Evolutionary conservation across 92 coral and sea anemone species (phyloP), one percentile per base, ranked within the genome.

Genomic region (Epizoanthus scotinus): DNA sequence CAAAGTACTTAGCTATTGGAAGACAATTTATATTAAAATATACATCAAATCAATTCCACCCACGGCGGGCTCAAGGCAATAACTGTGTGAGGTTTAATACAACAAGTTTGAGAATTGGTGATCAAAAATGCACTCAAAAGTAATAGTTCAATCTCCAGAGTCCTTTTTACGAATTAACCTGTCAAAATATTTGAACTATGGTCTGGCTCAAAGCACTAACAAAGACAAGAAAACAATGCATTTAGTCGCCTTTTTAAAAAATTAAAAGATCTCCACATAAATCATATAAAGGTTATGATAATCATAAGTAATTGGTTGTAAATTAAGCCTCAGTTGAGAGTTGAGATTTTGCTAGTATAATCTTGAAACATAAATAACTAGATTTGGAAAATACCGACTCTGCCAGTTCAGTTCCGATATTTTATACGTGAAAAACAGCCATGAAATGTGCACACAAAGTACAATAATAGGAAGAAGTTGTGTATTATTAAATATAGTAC

Each of bases 1-100:
- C 8, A 10, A 29, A 64, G 44, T 64, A 29, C 70, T 64, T 27
- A 28, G 17, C 70, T 64, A 64, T 29, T 62, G 8, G 27, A 25
- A 62, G 70, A 64, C 70, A 64, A 64, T 64, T 29, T n/a, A n/a
- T n/a, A n/a, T n/a, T n/a, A n/a, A n/a, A 29, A 20, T 20, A 64
- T 20, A 64, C 70, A 44, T 7, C 7, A 57, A 21, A 44, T 7
- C 7, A 57, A 21, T 21, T 57, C 62, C 62, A 57, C 62, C 44
- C 47, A 38, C 52, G 47, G 70, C 20, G 70, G 36, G 31, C 70
- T 64, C 3, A 47, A 47, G 44, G 47, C n/a, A 64, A 29, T 17
- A 64, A 29, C 1, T 64, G 15, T 38, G 44, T 5, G 19, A 29
- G 7, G 18, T 29, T 44, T 64, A 22, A 24, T 62, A 31, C 31